phyloP scores from a whole-genome alignment of 1,140 invertebrate species.

The Microplitis demolitor region DNA sequence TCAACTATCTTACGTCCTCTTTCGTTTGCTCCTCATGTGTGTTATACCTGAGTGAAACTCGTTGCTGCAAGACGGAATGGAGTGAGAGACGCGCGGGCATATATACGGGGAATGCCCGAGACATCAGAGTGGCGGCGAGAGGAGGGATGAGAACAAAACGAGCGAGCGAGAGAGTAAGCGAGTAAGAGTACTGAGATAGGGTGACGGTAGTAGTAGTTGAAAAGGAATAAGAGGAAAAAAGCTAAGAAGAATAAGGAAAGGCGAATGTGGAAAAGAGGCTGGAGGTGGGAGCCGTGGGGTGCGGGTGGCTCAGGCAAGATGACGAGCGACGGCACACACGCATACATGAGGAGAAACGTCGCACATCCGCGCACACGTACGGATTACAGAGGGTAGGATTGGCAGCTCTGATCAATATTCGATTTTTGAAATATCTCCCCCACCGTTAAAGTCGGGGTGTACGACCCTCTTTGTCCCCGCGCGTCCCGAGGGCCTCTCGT shows the following conservation, averaged over 20 bases:
- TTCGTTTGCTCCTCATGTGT: too few species aligned
- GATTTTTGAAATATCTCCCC: conserved; percentile 61
- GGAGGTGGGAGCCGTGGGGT: too few species aligned
- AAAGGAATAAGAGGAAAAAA: conserved; percentile 1
- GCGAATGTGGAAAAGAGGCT: conserved; percentile 19
- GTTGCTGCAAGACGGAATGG: not conserved
- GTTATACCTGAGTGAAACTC: too few species aligned
- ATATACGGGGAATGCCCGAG: conserved; percentile 4
- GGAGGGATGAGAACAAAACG: not conserved
- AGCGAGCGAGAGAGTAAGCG: not conserved
- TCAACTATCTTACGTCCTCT: too few species aligned
- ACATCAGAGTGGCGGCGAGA: not conserved
- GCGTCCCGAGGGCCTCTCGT: conserved; percentile 1
- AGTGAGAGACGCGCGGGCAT: not conserved
- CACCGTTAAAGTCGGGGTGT: conserved; percentile 31
- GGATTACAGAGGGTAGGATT: conserved; percentile 58
- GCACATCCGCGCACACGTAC: conserved; percentile 43
- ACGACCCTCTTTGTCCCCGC: conserved; percentile 20
- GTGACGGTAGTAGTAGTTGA: not conserved
- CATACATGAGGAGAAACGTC: conserved; percentile 31
- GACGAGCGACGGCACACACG: conserved; percentile 31
- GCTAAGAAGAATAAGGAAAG: conserved; percentile 5
- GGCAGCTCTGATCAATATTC: conserved; percentile 62
- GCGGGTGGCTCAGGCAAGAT: conserved; percentile 21
- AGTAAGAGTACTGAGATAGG: not conserved